phyloP scores from a whole-genome alignment of 2,113 vertebrate genomes.

The Drymodes brunneopygia region DNA sequence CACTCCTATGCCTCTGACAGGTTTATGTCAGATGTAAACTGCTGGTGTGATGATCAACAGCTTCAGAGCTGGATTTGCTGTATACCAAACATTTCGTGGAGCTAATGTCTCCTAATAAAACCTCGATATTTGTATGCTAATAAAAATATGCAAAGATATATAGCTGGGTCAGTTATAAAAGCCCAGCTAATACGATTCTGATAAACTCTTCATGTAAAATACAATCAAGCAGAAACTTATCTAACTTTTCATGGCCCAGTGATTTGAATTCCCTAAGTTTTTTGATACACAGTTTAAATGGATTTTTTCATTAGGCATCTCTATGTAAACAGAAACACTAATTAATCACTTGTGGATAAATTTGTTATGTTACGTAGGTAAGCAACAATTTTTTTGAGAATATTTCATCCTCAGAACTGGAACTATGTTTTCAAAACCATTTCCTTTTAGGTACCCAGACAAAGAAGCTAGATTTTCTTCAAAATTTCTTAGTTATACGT shows the following conservation, averaged over 20 bases:
- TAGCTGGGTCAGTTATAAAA: constrained; percentile 9
- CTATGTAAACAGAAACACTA: not conserved
- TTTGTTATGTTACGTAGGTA: not conserved
- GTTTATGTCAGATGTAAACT: constrained; percentile 16
- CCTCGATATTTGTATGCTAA: not conserved
- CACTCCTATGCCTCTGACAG: not conserved
- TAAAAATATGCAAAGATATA: not conserved
- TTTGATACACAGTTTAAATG: not conserved
- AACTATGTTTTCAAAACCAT: not conserved
- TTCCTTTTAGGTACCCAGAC: not conserved
- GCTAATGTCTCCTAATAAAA: constrained; percentile 24
- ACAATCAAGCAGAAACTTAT: not conserved
- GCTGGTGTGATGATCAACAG: constrained; percentile 31
- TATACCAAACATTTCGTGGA: constrained; percentile 36
- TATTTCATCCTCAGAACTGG: not conserved
- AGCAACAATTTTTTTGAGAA: not conserved
- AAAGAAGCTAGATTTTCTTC: not conserved
- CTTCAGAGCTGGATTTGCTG: constrained; percentile 43
- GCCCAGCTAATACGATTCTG: not conserved
- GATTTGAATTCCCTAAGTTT: not conserved
- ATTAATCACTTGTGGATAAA: not conserved
- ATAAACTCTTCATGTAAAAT: not conserved
- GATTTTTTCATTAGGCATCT: not conserved
- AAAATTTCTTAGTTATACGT: constrained; percentile 6
- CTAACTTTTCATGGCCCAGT: not conserved